Conservation (phyloP, 1,140 invertebrate species). For the Harpegnathos saltator region DNA sequence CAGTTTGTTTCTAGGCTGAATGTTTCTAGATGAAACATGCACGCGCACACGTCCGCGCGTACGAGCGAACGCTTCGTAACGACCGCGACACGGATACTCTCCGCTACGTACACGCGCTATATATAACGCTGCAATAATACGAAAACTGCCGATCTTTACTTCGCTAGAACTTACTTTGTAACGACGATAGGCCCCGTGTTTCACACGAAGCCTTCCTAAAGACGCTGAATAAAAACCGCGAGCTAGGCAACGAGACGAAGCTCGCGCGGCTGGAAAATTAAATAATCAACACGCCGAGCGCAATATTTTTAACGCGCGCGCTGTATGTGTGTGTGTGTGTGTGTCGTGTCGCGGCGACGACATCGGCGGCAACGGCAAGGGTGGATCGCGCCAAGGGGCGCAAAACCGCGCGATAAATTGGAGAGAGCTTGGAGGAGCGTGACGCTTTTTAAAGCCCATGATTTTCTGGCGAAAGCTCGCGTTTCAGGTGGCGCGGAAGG, state of each 20-base stretch:
- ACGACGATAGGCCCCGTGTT: neutral
- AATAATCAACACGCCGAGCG: conserved; percentile 16
- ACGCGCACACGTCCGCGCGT: neutral
- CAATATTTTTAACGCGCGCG: conserved; percentile 1
- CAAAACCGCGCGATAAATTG: conserved; percentile 68
- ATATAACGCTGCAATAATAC: neutral
- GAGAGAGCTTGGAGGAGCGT: conserved; percentile 68
- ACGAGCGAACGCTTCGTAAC: neutral
- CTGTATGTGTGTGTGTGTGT: too few relatives aligned
- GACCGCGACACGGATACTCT: neutral
- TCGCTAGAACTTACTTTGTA: neutral
- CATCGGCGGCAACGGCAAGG: too few relatives aligned
- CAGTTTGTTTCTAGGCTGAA: neutral
- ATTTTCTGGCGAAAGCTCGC: conserved; percentile 80
- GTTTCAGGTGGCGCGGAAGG: conserved; percentile 70
- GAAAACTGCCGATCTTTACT: neutral
- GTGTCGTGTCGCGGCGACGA: too few relatives aligned
- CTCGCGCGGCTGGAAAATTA: neutral
- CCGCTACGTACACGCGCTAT: neutral
- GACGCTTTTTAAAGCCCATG: conserved; percentile 79
- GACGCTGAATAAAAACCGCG: neutral
- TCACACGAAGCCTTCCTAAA: neutral
- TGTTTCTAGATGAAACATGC: conserved; percentile 3
- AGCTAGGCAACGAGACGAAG: too few relatives aligned
- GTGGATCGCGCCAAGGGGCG: too few relatives aligned